A percentile compares a stretch with the other conserved stretches of the same genome.
Evolutionary conservation across 1,140 invertebrate genomes (phyloP).

Genomic region (Heliconius melpomene): DNA sequence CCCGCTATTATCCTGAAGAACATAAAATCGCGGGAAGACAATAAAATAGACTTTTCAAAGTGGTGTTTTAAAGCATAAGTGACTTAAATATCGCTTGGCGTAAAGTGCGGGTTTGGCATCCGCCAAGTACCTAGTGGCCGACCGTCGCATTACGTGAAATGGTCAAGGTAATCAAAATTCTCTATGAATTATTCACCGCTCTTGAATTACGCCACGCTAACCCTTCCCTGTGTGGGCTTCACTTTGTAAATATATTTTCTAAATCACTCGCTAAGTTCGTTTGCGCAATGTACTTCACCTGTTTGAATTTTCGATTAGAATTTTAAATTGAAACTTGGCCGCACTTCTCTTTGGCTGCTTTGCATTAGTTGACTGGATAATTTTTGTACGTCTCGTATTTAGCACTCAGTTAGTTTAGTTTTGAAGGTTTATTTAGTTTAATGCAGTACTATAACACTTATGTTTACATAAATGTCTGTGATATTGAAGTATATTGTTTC

Average conservation of each 20-base stretch:
- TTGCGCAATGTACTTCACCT: conserved; percentile 39
- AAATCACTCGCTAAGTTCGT: conserved; percentile 55
- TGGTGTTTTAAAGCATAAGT: conserved; percentile 60
- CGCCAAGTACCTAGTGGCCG: conserved; percentile 51
- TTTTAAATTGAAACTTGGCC: conserved; percentile 47
- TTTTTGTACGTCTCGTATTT: conserved; percentile 22
- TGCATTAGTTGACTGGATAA: conserved; percentile 25
- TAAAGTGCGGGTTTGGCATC: conserved; percentile 59
- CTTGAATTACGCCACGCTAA: conserved; percentile 70
- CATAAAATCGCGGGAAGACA: conserved; percentile 53
- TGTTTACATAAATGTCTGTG: background rate
- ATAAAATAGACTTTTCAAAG: conserved; percentile 63
- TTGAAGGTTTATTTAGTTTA: conserved; percentile 4
- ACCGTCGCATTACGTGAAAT: conserved; percentile 74
- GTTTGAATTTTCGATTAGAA: conserved; percentile 50
- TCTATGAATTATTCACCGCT: conserved; percentile 75
- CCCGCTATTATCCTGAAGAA: conserved; percentile 69
- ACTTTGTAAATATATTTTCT: conserved; percentile 75
- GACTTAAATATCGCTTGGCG: conserved; percentile 61
- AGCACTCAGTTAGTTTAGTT: background rate
- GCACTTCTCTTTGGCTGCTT: conserved; percentile 44
- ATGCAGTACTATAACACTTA: background rate
- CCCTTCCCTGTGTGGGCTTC: conserved; percentile 72
- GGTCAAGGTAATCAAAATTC: conserved; percentile 77
- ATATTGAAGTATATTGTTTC: conserved; percentile 2